These are phyloP conservation scores for Anthrax anthrax DNA, from an alignment of 2,888 invertebrate species.

Conservation along the genomic window DNA sequence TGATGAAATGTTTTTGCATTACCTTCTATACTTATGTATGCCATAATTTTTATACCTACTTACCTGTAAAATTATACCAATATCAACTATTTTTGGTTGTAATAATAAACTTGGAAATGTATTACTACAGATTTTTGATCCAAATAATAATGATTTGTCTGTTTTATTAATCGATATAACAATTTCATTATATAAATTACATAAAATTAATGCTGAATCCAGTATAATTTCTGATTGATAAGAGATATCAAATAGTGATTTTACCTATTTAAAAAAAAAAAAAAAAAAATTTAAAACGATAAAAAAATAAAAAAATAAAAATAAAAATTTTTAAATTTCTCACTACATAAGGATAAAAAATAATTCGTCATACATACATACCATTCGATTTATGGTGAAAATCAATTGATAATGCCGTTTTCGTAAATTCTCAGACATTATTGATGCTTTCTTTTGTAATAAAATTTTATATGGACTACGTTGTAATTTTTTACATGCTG, in stretches of 20 bases:
- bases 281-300: not conserved
- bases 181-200: conserved; percentile 11
- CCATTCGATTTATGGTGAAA: conserved; percentile 29
- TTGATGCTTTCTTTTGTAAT: conserved; percentile 15
- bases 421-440: conserved; percentile 13
- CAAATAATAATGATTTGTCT: conserved; percentile 7
- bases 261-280: conserved; percentile 9
- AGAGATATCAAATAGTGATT: conserved; percentile 12
- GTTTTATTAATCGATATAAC: conserved; percentile 10
- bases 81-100: conserved; percentile 54
- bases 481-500: conserved; percentile 24
- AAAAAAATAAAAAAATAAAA: not conserved
- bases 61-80: conserved; percentile 61
- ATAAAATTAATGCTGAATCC: conserved; percentile 12
- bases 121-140: conserved; percentile 48
- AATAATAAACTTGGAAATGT: conserved; percentile 58
- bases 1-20: no score
- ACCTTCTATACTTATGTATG: no score
- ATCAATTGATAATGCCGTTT: conserved; percentile 24
- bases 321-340: not conserved
- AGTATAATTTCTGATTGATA: conserved; percentile 11
- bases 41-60: conserved; percentile 9
- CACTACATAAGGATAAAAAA: no score
- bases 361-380: conserved; percentile 8
- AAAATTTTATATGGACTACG: conserved; percentile 30